Evolutionary conservation across 1,140 invertebrate species (phyloP), one percentile per base, ranked within the genome.

Genomic region (Mercenaria mercenaria): DNA sequence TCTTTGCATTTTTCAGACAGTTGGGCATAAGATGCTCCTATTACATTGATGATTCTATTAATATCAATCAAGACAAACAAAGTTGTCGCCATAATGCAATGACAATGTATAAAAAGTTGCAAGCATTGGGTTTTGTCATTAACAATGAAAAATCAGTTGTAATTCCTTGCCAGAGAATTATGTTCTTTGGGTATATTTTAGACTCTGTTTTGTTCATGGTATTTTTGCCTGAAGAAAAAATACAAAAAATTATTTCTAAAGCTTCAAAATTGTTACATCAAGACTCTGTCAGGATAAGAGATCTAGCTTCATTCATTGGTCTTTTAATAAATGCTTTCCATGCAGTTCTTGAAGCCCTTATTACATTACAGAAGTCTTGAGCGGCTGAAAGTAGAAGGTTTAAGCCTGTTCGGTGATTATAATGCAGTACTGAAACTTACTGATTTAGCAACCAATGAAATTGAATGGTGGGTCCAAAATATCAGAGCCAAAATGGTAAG

Each of bases 1-100:
- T 85, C 1, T 85, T 74, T 74, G 20, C 82, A 23, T 85, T 23
- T 23, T 85, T 85, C 23, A n/a, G 82, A 26, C 26, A 85, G n/a
- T n/a, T 41, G 32, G 50, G 47, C 13, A 74, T 85, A 15, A 64
- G 61, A n/a, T 85, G 82, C 64, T 50, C 82, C n/a, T 85, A 85
- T 72, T 85, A 85, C 47, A 85, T 69, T 23, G 82, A 85, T 56
- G 82, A 85, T 69, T 85, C 82, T 32, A 34, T 85, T 23, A 85
- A 39, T 43, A 50, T 85, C 67, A 85, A 74, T 61, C 10, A 56
- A 29, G 64, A 77, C 15, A 76, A 29, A 37, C 8, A 39, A 26
- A 37, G 10, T 4, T 69, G 61, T 50, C 20, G 2, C 23, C 2
- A 34, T 18, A 59, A 74, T 76, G 23, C 20, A 26, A 10, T 29